Conservation (phyloP, 37 sponge, comb jelly and placozoan genomes). For the Ephydatia muelleri region DNA sequence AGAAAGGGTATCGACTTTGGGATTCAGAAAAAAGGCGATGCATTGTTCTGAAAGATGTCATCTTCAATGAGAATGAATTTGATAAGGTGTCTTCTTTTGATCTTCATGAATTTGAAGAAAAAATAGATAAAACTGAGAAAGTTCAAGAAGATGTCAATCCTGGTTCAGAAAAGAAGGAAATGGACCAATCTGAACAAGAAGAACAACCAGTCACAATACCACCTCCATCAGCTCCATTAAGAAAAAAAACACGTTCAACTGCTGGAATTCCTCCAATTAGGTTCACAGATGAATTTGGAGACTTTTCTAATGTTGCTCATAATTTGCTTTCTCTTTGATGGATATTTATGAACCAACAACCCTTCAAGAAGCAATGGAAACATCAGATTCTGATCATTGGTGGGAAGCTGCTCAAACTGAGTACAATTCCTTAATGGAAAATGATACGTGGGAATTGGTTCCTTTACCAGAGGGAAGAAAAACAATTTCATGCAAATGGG, state of each 20-base stretch:
- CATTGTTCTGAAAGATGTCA: not conserved
- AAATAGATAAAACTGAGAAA: not conserved
- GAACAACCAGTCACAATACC: not conserved
- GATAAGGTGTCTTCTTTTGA: not conserved
- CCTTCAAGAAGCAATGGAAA: slow-evolving; percentile 40
- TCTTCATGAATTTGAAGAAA: not conserved
- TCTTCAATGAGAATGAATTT: slow-evolving; percentile 6
- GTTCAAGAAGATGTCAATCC: no score
- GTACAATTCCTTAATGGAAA: slow-evolving; percentile 48
- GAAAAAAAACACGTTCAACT: not conserved
- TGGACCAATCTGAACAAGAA: not conserved
- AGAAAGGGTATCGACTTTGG: not conserved
- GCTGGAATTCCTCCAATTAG: not conserved
- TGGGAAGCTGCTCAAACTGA: slow-evolving; percentile 49
- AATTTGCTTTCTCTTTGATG: not conserved
- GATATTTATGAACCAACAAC: slow-evolving; percentile 10
- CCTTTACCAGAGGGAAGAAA: slow-evolving; percentile 36
- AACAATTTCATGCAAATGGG: slow-evolving; percentile 50
- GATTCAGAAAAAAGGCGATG: not conserved
- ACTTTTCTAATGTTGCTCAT: not conserved
- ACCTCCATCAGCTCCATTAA: not conserved
- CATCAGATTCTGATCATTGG: slow-evolving; percentile 47
- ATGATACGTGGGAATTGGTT: slow-evolving; percentile 57
- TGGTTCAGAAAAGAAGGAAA: no score
- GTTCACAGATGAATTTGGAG: not conserved